Evolutionary conservation across 2,888 invertebrate species (phyloP), one percentile per base, ranked within the genome.

Genomic region (Aphidoletes aphidimyza): DNA sequence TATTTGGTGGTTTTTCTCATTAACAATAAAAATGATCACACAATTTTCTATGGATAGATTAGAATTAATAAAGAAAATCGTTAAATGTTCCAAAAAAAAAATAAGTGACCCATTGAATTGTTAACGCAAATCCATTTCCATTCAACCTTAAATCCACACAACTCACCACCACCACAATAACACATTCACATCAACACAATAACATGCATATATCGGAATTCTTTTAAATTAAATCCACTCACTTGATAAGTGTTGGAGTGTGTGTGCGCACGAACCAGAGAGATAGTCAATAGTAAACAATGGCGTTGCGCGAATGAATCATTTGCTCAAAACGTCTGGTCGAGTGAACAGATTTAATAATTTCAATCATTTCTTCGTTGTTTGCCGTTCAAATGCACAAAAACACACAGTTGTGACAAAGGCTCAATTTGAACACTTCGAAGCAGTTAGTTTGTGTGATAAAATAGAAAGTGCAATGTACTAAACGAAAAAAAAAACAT

Each of bases 281-380:
- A 81, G 37, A 37, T 81, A 81, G 81, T 81, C 37, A 81, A 81
- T 81, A 81, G 81, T 81, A 81, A 81, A 81, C 81, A 81, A 81
- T 81, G 81, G 81, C 81, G 37, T 36, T 81, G 81, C 36, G 81
- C 81, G 81, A 81, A 81, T 81, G 81, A 81, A 37, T 81, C 81
- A 81, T 81, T 81, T 37, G 81, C 37, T 81, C n/a, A 81, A 81
- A 81, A 37, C 81, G 81, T 81, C 81, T 81, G 6, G 9, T 81
- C 22, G 81, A 81, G n/a, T 81, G 37, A 81, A 81, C n/a, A 81
- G 37, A 81, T 37, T 81, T 36, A n/a, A n/a, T n/a, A n/a, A n/a
- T 37, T 81, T n/a, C 17, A 8, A 8, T 6, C 5, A 17, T 36
- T 9, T 78, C n/a, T n/a, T n/a, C n/a, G 54, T 36, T 14, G 36